Conservation (phyloP, 1,140 invertebrate genomes). For the Cotesia glomerata region DNA sequence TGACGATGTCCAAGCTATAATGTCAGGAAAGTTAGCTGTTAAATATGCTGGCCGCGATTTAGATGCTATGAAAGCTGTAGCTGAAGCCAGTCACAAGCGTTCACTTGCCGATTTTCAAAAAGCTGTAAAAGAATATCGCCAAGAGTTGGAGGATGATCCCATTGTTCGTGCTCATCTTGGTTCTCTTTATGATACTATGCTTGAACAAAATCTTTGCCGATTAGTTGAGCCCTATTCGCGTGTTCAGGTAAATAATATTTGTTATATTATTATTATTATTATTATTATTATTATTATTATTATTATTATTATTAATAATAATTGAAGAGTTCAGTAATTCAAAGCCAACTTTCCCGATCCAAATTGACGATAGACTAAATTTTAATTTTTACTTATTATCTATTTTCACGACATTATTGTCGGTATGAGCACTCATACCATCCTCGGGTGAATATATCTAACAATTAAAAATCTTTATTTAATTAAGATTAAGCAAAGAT, state of each 20-base stretch:
- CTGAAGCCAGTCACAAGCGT: slow-evolving; percentile 93
- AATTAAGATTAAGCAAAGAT: too few relatives aligned
- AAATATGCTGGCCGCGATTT: slow-evolving; percentile 95
- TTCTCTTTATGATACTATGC: slow-evolving; percentile 96
- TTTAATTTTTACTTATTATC: too few relatives aligned
- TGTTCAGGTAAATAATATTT: slow-evolving; percentile 77
- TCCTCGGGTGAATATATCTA: too few relatives aligned
- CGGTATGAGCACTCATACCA: too few relatives aligned
- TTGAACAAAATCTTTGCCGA: slow-evolving; percentile 98
- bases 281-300: neutral
- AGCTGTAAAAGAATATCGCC: slow-evolving; percentile 84
- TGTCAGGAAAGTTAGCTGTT: slow-evolving; percentile 95
- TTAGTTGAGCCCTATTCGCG: slow-evolving; percentile 98
- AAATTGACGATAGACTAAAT: too few relatives aligned
- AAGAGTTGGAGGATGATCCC: slow-evolving; percentile 93
- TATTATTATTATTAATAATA: neutral
- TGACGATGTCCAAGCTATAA: slow-evolving; percentile 95
- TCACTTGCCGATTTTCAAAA: slow-evolving; percentile 95
- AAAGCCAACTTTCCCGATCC: too few relatives aligned
- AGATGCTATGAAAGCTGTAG: slow-evolving; percentile 97
- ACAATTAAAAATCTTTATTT: too few relatives aligned
- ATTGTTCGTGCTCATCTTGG: slow-evolving; percentile 96
- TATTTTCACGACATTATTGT: too few relatives aligned
- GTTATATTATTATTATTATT: neutral
- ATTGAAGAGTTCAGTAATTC: too few relatives aligned